Percentiles rank a stretch among this genome's conserved stretches.
phyloP scores from a whole-genome alignment of 2,797 vertebrate genomes.

The Adelosebastes latens region DNA sequence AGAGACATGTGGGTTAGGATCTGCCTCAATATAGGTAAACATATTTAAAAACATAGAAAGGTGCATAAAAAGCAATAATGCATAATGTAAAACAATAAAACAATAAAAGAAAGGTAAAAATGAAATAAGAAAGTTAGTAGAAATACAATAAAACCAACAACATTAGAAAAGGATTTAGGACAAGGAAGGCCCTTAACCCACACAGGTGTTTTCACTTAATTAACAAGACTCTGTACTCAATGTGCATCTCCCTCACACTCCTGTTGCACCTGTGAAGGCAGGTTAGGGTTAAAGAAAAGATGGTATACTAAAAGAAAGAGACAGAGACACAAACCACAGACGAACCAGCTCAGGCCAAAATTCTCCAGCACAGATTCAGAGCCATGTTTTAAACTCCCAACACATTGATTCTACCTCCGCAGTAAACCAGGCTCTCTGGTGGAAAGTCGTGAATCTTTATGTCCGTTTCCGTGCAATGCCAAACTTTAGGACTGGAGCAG shows the following conservation, averaged over 20 bases:
- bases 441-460: slow-evolving; percentile 68
- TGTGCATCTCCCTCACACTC: not conserved
- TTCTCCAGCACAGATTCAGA: not conserved
- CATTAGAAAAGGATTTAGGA: not conserved
- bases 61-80: not conserved
- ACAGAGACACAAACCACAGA: not conserved
- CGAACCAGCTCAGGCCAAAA: not conserved
- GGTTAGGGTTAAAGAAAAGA: not conserved
- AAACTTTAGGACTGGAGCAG: slow-evolving; percentile 61
- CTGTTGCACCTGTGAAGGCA: not conserved
- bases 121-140: not conserved
- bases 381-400: not conserved
- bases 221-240: not conserved
- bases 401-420: slow-evolving; percentile 4
- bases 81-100: not conserved
- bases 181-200: not conserved
- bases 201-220: not conserved
- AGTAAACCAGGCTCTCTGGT: slow-evolving; percentile 32
- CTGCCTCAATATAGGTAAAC: not conserved
- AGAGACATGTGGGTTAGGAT: not conserved
- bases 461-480: slow-evolving; percentile 43
- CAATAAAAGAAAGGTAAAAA: not conserved
- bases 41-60: not conserved
- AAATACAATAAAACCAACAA: not conserved
- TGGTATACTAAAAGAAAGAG: not conserved